Evolutionary conservation across 2,113 vertebrate species (phyloP).

Genomic region (Aleadryas rufinucha): DNA sequence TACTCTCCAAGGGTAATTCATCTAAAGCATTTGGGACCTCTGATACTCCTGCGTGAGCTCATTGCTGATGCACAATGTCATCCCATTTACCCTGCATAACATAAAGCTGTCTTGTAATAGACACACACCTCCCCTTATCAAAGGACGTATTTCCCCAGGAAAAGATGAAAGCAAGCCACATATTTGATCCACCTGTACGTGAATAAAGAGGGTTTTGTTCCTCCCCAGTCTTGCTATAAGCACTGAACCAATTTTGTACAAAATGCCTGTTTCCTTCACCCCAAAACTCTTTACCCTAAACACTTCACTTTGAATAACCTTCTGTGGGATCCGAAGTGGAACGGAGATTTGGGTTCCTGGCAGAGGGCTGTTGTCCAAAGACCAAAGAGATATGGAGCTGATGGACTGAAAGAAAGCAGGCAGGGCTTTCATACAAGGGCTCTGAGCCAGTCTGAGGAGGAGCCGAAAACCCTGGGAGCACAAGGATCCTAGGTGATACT

Average conservation of each 20-base stretch:
- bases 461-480: neutral
- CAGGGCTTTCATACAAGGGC: neutral
- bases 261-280: neutral
- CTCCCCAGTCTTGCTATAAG: neutral
- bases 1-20: slow-evolving; percentile 51
- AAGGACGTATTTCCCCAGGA: neutral
- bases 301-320: neutral
- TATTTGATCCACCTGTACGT: neutral
- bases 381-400: neutral
- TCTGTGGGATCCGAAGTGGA: neutral
- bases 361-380: neutral
- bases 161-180: neutral
- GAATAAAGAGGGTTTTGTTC: neutral
- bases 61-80: slow-evolving; percentile 52
- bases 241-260: neutral
- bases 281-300: neutral
- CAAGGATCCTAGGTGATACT: neutral
- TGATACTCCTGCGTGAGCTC: slow-evolving; percentile 45
- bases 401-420: neutral
- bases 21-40: slow-evolving; percentile 39
- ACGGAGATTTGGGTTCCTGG: neutral
- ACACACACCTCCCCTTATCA: slow-evolving; percentile 1
- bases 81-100: slow-evolving; percentile 21
- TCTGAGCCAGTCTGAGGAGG: neutral
- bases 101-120: slow-evolving; percentile 46